Percentiles rank a stretch among this genome's conserved stretches.
Evolutionary conservation across 1,140 invertebrate genomes (phyloP).

Genomic region (Drosophila erecta): DNA sequence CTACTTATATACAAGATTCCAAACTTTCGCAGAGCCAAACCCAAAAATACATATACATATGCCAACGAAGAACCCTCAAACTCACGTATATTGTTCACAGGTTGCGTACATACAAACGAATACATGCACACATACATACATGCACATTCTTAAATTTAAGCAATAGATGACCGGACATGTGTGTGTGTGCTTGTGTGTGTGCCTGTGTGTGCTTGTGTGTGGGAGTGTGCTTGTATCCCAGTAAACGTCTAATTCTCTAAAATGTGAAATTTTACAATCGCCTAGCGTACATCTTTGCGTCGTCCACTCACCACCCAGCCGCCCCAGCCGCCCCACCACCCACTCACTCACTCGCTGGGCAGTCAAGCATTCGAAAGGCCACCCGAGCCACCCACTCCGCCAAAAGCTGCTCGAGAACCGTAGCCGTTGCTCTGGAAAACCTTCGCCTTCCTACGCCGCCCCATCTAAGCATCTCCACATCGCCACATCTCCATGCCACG

Average conservation of each 20-base stretch:
- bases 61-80: conserved; percentile 28
- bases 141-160: conserved; percentile 52
- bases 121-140: conserved; percentile 32
- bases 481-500: conserved; percentile 26
- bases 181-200: conserved; percentile 10
- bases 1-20: conserved; percentile 70
- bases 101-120: conserved; percentile 31
- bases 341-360: conserved; percentile 24
- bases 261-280: conserved; percentile 83
- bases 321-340: conserved; percentile 1
- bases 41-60: conserved; percentile 30
- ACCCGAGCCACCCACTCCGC: conserved; percentile 9
- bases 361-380: conserved; percentile 14
- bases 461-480: conserved; percentile 14
- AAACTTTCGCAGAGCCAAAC: conserved; percentile 54
- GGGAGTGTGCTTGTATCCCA: conserved; percentile 65
- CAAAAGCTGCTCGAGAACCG: conserved; percentile 63
- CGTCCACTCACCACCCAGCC: conserved; percentile 55
- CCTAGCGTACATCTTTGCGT: conserved; percentile 80
- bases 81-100: conserved; percentile 36
- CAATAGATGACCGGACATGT: conserved; percentile 54
- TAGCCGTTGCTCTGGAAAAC: conserved; percentile 66
- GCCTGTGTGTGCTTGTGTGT: conserved; percentile 31
- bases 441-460: conserved; percentile 8
- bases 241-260: conserved; percentile 83